These are phyloP conservation scores for Mythimna impura DNA, from an alignment of 2,888 invertebrate species.

Conservation along the genomic window DNA sequence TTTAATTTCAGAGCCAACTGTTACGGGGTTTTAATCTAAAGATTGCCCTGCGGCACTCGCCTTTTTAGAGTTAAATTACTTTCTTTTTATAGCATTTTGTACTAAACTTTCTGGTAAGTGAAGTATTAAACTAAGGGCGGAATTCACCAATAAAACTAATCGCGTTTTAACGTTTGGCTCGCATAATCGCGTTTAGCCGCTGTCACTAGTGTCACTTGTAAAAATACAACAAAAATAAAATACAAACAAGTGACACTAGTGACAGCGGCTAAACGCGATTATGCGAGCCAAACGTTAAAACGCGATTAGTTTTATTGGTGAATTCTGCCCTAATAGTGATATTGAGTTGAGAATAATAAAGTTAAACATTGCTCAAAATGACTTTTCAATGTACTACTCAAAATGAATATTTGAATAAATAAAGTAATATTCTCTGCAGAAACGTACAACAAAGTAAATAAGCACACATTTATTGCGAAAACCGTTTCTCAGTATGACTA, in stretches of 20 bases:
- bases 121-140: background rate
- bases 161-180: too few relatives aligned
- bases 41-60: background rate
- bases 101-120: background rate
- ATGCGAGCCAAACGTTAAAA: too few relatives aligned
- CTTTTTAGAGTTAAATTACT: conserved; percentile 12
- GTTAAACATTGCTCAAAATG: background rate
- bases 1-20: conserved; percentile 22
- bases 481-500: conserved; percentile 4
- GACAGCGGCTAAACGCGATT: too few relatives aligned
- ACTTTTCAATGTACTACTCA: background rate
- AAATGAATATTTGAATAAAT: background rate
- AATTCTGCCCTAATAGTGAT: too few relatives aligned
- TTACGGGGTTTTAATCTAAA: conserved; percentile 37
- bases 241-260: too few relatives aligned
- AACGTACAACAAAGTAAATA: conserved; percentile 21
- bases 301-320: too few relatives aligned
- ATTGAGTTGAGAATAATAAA: conserved; percentile 7
- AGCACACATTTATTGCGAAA: conserved; percentile 19
- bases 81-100: conserved; percentile 20
- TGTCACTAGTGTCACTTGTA: too few relatives aligned
- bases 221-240: too few relatives aligned
- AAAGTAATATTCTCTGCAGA: conserved; percentile 1
- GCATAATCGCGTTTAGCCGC: too few relatives aligned
- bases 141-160: too few relatives aligned